Evolutionary conservation across 2,888 invertebrate species (phyloP).

Genomic region (Hesperia comma): DNA sequence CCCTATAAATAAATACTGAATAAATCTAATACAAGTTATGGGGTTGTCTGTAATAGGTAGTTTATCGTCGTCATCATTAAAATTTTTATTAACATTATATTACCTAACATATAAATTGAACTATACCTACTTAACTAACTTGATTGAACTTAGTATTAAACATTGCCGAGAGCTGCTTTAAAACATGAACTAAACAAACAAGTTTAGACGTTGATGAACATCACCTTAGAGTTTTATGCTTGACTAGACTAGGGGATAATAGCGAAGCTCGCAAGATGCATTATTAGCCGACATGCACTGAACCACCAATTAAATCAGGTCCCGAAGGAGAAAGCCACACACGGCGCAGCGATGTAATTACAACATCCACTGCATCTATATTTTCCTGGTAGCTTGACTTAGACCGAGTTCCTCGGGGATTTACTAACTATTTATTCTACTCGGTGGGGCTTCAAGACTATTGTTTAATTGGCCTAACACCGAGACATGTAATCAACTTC

Average conservation of each 20-base stretch:
- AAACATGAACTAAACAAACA: not conserved
- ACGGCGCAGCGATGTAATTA: conserved; percentile 17
- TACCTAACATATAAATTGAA: too few relatives aligned
- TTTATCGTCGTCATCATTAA: too few relatives aligned
- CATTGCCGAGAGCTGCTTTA: not conserved
- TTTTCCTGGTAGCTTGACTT: conserved; percentile 21
- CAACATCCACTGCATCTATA: conserved; percentile 21
- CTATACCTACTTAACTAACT: too few relatives aligned
- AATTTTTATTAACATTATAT: too few relatives aligned
- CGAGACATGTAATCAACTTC: too few relatives aligned
- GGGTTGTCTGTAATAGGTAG: too few relatives aligned
- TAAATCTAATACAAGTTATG: too few relatives aligned
- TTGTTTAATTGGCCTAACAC: not conserved
- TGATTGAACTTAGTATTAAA: too few relatives aligned
- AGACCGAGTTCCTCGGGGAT: conserved; percentile 7
- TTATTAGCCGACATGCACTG: conserved; percentile 23
- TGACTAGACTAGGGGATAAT: conserved; percentile 1
- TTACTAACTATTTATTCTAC: not conserved
- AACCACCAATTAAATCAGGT: conserved; percentile 31
- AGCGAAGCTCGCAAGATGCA: conserved; percentile 11
- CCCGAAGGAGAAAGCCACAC: conserved; percentile 17
- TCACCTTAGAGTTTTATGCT: conserved; percentile 5
- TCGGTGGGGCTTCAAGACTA: not conserved
- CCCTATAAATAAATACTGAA: too few relatives aligned
- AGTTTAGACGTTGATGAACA: not conserved